These are phyloP conservation scores for Apantesis nais DNA, from an alignment of 2,888 invertebrate species.

Conservation along the genomic window DNA sequence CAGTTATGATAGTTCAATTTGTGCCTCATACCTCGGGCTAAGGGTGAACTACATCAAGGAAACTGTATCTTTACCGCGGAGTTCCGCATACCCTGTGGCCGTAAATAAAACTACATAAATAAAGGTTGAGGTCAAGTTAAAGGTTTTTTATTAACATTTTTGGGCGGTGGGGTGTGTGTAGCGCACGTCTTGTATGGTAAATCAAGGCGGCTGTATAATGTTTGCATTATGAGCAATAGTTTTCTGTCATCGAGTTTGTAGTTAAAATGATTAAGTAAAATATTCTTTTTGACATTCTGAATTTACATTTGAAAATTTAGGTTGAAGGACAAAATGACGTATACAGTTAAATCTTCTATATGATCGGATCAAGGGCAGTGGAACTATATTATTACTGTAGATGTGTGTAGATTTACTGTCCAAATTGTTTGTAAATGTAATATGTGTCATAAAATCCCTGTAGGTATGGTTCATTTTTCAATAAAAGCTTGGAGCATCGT, in stretches of 20 bases:
- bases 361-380: too few relatives aligned
- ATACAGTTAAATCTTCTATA: neutral
- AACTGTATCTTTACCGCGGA: neutral
- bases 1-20: conserved; percentile 10
- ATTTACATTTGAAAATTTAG: neutral
- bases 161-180: neutral
- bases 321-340: neutral
- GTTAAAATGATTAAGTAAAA: neutral
- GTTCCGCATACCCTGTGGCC: neutral
- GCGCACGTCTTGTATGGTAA: neutral
- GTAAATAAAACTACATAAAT: conserved; percentile 5
- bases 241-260: neutral
- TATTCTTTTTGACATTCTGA: neutral
- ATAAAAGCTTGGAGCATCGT: neutral
- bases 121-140: conserved; percentile 12
- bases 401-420: too few relatives aligned
- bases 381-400: too few relatives aligned
- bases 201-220: neutral
- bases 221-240: neutral
- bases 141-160: neutral
- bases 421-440: neutral
- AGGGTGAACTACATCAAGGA: neutral
- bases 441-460: neutral
- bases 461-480: neutral
- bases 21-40: neutral